These are phyloP conservation scores for Steinernema feltiae DNA, from an alignment of 1,140 invertebrate species.

Conservation along the genomic window DNA sequence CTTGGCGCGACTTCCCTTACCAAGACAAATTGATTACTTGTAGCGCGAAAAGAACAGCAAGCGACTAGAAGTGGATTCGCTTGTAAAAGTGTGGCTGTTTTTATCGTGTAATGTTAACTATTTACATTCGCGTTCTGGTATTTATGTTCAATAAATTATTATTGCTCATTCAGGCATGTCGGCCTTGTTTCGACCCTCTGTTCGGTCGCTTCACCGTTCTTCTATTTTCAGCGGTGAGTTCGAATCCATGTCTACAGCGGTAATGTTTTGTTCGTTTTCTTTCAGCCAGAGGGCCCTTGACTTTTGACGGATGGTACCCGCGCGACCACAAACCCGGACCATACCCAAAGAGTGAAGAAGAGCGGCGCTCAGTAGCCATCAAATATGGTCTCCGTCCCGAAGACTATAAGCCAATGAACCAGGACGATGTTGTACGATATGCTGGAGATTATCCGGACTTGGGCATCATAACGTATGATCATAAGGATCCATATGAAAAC, in stretches of 20 bases:
- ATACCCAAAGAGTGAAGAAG: constrained; percentile 51
- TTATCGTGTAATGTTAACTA: no score
- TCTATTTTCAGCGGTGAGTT: constrained; percentile 6
- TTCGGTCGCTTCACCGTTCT: background rate
- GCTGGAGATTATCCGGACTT: constrained; percentile 56
- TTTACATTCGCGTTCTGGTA: background rate
- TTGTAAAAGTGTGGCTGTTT: no score
- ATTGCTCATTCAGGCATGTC: constrained; percentile 1
- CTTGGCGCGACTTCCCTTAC: no score
- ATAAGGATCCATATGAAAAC: constrained; percentile 54
- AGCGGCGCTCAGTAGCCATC: constrained; percentile 52
- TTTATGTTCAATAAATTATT: background rate
- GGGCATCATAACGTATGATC: constrained; percentile 47
- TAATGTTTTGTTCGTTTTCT: constrained; percentile 3
- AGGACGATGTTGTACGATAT: constrained; percentile 31
- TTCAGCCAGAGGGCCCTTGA: constrained; percentile 45
- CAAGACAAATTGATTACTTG: no score
- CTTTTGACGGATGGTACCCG: constrained; percentile 48
- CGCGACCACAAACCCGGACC: constrained; percentile 52
- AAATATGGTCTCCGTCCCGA: constrained; percentile 54
- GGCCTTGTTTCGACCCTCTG: background rate
- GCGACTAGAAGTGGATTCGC: no score
- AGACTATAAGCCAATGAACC: constrained; percentile 43
- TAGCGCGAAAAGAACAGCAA: no score
- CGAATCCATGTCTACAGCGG: background rate